Conservation (phyloP, 2,888 invertebrate species). For the Pterostichus madidus region DNA sequence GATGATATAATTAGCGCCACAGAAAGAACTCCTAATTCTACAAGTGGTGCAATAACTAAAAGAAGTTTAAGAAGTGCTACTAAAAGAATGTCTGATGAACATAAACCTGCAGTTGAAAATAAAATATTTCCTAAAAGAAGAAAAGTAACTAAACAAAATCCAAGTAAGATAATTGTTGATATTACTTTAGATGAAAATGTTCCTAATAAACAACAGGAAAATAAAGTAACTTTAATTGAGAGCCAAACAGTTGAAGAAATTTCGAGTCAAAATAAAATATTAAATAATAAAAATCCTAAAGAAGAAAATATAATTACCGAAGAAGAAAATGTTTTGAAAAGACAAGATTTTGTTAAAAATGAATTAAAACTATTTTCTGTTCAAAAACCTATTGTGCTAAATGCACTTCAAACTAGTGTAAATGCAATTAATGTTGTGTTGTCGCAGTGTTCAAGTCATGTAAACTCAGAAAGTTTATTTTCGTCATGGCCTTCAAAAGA, state of each 20-base stretch:
- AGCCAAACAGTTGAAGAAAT: background rate
- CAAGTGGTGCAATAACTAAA: background rate
- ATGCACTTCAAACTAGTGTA: constrained; percentile 28
- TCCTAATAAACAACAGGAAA: background rate
- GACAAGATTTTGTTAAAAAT: constrained; percentile 1
- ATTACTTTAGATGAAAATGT: constrained; percentile 19
- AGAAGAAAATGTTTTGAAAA: background rate
- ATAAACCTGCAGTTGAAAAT: background rate
- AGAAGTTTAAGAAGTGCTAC: constrained; percentile 31
- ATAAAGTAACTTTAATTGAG: background rate
- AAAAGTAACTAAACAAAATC: background rate
- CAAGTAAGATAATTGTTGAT: constrained; percentile 5
- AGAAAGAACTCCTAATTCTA: constrained; percentile 11
- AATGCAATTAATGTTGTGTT: constrained; percentile 18
- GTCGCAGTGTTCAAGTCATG: constrained; percentile 50
- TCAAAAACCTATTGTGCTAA: constrained; percentile 15
- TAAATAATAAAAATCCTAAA: background rate
- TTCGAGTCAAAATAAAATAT: background rate
- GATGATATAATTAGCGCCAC: constrained; percentile 15
- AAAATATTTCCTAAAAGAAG: constrained; percentile 23
- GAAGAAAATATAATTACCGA: background rate
- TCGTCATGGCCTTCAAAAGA: constrained; percentile 6
- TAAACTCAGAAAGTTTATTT: constrained; percentile 48
- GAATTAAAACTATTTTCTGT: constrained; percentile 22
- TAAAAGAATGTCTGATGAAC: constrained; percentile 27